Conservation (phyloP, 2,888 invertebrate genomes). For the Aspidapion aeneum region DNA sequence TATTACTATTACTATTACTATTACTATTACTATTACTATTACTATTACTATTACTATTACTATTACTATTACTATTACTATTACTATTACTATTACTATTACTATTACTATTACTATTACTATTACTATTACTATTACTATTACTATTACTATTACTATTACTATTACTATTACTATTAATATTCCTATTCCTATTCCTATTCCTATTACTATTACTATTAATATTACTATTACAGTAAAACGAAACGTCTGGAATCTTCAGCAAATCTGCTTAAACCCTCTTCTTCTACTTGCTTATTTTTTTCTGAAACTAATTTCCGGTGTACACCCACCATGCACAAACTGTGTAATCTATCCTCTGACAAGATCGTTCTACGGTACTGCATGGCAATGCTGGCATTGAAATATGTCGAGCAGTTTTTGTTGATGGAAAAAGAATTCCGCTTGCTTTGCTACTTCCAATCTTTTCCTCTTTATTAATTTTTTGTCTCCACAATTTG, state of each 20-base stretch:
- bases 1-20: no score
- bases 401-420: neutral
- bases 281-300: neutral
- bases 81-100: no score
- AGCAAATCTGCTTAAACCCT: neutral
- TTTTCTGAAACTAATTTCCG: neutral
- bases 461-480: neutral
- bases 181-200: no score
- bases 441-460: neutral
- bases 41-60: no score
- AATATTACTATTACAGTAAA: neutral
- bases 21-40: no score
- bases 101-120: no score
- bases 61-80: no score
- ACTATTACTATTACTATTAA: no score
- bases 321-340: neutral
- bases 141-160: no score
- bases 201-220: neutral
- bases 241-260: neutral
- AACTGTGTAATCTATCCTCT: neutral
- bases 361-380: neutral
- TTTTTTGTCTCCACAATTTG: neutral
- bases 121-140: no score
- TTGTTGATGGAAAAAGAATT: neutral
- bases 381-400: neutral